phyloP scores from a whole-genome alignment of 37 sponge, comb jelly and placozoan species.

The Aplysina aerophoba region DNA sequence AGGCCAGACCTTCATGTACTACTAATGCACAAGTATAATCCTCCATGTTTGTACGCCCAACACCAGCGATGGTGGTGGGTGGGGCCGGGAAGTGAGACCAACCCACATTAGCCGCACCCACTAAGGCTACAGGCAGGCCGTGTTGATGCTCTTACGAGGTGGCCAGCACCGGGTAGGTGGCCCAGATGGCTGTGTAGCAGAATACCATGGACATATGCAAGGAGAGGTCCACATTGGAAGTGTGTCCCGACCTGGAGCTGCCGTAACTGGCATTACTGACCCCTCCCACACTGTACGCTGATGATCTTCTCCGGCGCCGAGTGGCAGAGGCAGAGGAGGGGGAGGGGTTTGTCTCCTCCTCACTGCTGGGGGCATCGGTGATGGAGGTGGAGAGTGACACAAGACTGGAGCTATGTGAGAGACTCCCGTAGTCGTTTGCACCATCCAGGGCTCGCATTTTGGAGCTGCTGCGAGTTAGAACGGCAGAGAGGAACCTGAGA shows the following conservation, averaged over 20 bases:
- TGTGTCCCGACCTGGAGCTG: not conserved
- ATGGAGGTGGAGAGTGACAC: not conserved
- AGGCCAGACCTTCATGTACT: no score
- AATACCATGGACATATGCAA: not conserved
- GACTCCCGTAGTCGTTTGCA: not conserved
- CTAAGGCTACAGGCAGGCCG: not conserved
- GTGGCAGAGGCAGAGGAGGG: not conserved
- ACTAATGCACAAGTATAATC: no score
- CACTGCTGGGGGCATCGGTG: not conserved
- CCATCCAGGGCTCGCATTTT: not conserved
- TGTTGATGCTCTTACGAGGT: not conserved
- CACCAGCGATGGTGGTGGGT: no score
- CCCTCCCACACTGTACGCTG: not conserved
- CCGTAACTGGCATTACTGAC: not conserved
- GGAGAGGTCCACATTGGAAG: not conserved
- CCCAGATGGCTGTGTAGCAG: conserved; percentile 5
- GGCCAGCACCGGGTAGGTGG: conserved; percentile 9
- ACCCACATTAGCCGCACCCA: no score
- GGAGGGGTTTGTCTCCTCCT: not conserved
- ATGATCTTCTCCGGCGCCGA: conserved; percentile 8
- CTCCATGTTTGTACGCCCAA: no score
- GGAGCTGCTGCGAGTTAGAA: not conserved
- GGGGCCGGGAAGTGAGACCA: no score
- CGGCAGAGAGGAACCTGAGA: not conserved
- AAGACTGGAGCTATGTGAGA: conserved; percentile 27